These are phyloP conservation scores for Rhabdomys pumilio DNA, from an alignment of 2,797 vertebrate species.

Conservation along the genomic window DNA sequence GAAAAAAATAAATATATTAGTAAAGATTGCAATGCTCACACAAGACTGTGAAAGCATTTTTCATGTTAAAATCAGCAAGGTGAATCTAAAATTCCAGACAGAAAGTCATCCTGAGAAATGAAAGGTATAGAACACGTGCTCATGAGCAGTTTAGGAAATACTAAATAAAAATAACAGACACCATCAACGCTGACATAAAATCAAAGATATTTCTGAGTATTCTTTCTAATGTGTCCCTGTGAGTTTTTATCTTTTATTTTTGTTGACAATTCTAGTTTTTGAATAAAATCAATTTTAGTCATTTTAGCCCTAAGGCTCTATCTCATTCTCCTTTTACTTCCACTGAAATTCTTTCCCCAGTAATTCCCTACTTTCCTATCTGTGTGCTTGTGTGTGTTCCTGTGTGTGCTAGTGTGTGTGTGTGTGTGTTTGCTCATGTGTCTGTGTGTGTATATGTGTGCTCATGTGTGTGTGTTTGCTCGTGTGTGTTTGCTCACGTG, in stretches of 20 bases:
- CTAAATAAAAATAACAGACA: neutral
- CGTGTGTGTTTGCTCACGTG: no score
- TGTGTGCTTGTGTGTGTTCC: neutral
- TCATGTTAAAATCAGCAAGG: neutral
- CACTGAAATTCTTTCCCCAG: neutral
- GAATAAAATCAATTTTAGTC: neutral
- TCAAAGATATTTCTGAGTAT: neutral
- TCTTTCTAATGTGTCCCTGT: neutral
- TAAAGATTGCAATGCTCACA: neutral
- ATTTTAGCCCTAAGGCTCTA: neutral
- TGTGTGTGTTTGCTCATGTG: neutral
- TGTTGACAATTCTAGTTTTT: neutral
- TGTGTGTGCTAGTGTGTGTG: neutral
- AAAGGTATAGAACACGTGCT: neutral
- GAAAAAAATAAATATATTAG: slow-evolving; percentile 21
- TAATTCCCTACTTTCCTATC: neutral
- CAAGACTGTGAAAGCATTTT: neutral
- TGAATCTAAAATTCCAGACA: neutral
- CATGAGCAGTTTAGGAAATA: neutral
- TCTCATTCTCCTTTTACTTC: neutral
- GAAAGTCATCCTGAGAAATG: neutral
- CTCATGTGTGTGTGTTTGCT: no score
- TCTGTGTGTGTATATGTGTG: neutral
- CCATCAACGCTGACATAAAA: neutral
- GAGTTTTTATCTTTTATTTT: neutral